Evolutionary conservation across 2,888 invertebrate species (phyloP).

Genomic region (Sialis lutaria): DNA sequence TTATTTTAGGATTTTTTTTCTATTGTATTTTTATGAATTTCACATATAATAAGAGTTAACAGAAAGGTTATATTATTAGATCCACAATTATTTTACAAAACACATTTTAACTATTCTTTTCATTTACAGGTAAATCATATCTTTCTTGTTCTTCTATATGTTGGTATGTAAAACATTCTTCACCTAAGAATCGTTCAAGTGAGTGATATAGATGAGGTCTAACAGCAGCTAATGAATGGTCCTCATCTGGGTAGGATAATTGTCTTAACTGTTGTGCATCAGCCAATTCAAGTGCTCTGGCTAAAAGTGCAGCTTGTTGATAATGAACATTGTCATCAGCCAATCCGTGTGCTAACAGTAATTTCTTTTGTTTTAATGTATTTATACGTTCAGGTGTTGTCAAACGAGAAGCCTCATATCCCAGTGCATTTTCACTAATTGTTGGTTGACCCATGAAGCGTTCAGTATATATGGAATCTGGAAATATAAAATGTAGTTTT

Average conservation of each 20-base stretch:
- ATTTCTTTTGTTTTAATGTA: constrained; percentile 48
- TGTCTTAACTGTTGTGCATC: constrained; percentile 75
- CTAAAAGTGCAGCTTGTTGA: constrained; percentile 87
- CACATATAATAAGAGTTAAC: too few species aligned
- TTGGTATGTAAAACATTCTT: constrained; percentile 10
- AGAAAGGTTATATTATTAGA: too few species aligned
- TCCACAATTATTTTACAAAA: too few species aligned
- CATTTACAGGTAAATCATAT: too few species aligned
- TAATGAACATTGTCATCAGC: constrained; percentile 94
- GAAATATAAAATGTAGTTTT: constrained; percentile 9
- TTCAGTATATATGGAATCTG: constrained; percentile 95
- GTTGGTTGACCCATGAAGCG: constrained; percentile 84
- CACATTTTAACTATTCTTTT: too few species aligned
- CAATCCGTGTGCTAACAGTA: constrained; percentile 86
- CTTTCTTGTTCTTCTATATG: too few species aligned
- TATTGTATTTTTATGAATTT: too few species aligned
- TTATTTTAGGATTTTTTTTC: too few species aligned
- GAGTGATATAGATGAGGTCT: constrained; percentile 80
- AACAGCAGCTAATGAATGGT: constrained; percentile 69
- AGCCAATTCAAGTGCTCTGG: constrained; percentile 64
- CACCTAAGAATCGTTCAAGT: constrained; percentile 64
- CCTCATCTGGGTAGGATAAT: constrained; percentile 91
- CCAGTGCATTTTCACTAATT: constrained; percentile 45
- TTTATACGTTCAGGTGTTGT: constrained; percentile 31
- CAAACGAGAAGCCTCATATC: constrained; percentile 66